Evolutionary conservation across 2,888 invertebrate genomes (phyloP), one percentile per base, ranked within the genome.

Genomic region (Allophyes oxyacanthae): DNA sequence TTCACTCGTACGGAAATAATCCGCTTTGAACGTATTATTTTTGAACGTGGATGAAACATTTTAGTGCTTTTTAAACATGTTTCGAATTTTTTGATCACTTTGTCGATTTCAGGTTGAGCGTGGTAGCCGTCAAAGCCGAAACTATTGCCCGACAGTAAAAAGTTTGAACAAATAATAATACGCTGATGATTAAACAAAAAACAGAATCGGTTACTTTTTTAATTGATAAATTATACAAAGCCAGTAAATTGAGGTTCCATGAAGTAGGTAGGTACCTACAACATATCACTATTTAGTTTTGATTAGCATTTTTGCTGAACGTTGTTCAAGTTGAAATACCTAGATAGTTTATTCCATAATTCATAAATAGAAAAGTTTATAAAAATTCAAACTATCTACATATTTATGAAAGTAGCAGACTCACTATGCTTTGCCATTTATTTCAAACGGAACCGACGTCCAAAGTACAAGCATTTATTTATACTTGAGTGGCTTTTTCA

Each of bases 401-500:
- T 44, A 28, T 20, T 36, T 37, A 14, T 37, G 4, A 30, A 20
- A 61, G 36, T 26, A 46, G 34, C 37, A 33, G 20, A 13, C 32
- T 36, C 7, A 10, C 30, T 48, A 44, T 33, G 15, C 38, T 33
- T 45, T 26, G 36, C 45, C 56, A 67, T 54, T 64, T 64, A 64
- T 60, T 75, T 74, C 59, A 56, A 60, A 45, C 56, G 56, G 45
- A 74, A 67, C 65, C 64, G 14, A 28, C 55, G 44, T 48, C 44
- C 46, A 55, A 60, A 62, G 68, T 65, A 58, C 66, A 57, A 63
- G 64, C 68, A 76, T 83, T 83, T 75, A 76, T 83, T 83, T 75
- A 78, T 78, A 79, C 77, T 79, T 77, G 72, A 80, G 76, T 72
- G 74, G 78, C 77, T 78, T 81, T 85, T 84, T 83, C 82, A 86